Evolutionary conservation across 2,113 vertebrate genomes (phyloP), one percentile per base, ranked within the genome.

Genomic region (Thinocorus orbignyianus): DNA sequence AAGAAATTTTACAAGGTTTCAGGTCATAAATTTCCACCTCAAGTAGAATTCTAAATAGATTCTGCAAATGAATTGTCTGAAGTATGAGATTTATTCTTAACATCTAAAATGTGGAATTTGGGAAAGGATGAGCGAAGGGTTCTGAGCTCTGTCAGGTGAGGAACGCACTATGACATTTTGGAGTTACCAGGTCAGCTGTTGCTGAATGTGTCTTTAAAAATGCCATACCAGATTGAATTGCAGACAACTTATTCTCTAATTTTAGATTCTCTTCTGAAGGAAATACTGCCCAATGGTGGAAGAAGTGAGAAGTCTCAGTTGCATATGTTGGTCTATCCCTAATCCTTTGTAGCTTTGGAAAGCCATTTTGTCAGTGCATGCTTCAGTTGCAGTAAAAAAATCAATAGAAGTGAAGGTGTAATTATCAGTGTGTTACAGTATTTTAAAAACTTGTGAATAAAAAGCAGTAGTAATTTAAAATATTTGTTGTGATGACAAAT

Each of bases 1-100:
- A 64, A 77, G 68, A 68, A 73, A 49, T 62, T 90, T 95, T 81
- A 93, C 4, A 11, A 88, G 42, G 52, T 76, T 94, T 96, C 71
- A 71, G 71, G 80, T 96, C 76, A 79, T 95, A 87, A 97, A 95
- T 89, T 91, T 74, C 86, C 52, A 76, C 52, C 46, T 85, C 39
- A 58, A 13, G 35, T 81, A 81, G 84, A 95, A 88, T 87, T 83
- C 57, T 13, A n/a, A 86, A 71, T 81, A 92, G 94, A 60, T 86
- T 84, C 44, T 88, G 60, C 31, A 24, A 72, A 73, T 1, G 4
- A 68, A 88, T 37, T 84, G 51, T 71, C 73, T 71, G n/a, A 83
- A 83, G 46, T 71, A 41, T 13, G 42, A 76, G 77, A 41, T 65
- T 81, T 79, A 49, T 81, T 91, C 46, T 51, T 81, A 65, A 35